Evolutionary conservation across 53 echinoderm and acorn worm species (phyloP), one percentile per base, ranked within the genome.

Genomic region (Crossaster papposus): DNA sequence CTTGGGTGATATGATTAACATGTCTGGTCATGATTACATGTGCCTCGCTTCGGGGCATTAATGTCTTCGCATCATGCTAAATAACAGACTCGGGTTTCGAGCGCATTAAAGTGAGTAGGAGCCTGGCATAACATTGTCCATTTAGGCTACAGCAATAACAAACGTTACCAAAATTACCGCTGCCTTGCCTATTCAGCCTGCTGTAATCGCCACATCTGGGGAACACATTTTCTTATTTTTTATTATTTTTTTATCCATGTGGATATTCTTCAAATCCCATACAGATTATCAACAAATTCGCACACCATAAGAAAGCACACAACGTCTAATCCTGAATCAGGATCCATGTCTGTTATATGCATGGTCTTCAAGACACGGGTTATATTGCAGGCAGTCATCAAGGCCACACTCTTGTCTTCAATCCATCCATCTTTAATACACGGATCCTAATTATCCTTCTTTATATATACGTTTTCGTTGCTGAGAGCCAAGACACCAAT

Each of bases 21-120:
- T n/a, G 68, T 10, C 68, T 68, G 68, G 24, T 68, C 68, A n/a
- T 68, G 24, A 68, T 68, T 68, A 68, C 68, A 20, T 68, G 68
- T 28, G 3, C 68, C 24, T n/a, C 22, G 68, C 28, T 10, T 23
- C 24, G 24, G 68, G 68, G 68, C 68, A 68, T 26, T 18, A 68
- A 68, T 68, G 28, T 68, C 68, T 68, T 68, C 68, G 22, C 22
- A 68, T 3, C 68, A 26, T 28, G 7, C 2, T 28, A 14, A n/a
- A 68, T 68, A 26, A 24, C 24, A 26, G 4, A 7, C 22, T 26
- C 5, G 26, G 68, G n/a, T n/a, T 26, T 68, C 4, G 68, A 26
- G 28, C 10, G 28, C 17, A 58, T 18, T 58, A 58, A 58, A 58
- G 58, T 58, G 12, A 20, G n/a, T n/a, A n/a, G 58, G 17, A 15